A percentile compares a stretch with the other conserved stretches of the same genome.
Conservation (phyloP, 2,113 vertebrate species). For the Chionomys nivalis region DNA sequence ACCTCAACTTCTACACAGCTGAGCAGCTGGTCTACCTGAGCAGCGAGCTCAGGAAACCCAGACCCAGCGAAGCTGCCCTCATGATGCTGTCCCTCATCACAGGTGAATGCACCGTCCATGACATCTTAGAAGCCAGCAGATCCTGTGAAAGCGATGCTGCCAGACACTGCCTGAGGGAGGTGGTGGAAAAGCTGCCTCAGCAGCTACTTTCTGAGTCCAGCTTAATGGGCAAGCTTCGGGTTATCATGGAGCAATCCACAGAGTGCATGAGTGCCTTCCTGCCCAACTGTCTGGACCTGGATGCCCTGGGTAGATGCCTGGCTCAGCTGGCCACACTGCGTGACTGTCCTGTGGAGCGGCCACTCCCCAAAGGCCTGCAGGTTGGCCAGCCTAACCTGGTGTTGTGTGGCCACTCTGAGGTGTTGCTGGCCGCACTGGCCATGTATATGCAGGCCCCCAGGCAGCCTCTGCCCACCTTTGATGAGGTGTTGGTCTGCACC, state of each 20-base stretch:
- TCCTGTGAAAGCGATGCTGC: accelerated
- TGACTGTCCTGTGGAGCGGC: slow-evolving; percentile 73
- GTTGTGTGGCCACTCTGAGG: slow-evolving; percentile 88
- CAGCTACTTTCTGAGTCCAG: not conserved
- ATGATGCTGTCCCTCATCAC: slow-evolving; percentile 95
- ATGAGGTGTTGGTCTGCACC: slow-evolving; percentile 95
- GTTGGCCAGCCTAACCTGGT: slow-evolving; percentile 92
- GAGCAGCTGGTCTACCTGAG: slow-evolving; percentile 95
- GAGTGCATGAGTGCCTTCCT: slow-evolving; percentile 86
- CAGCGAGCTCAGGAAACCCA: slow-evolving; percentile 83
- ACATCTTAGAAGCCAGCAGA: not conserved
- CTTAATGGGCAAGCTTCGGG: slow-evolving; percentile 80
- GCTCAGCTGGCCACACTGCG: slow-evolving; percentile 83
- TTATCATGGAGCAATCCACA: slow-evolving; percentile 90
- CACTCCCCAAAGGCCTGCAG: slow-evolving; percentile 86
- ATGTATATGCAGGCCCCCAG: slow-evolving; percentile 91
- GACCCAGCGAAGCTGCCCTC: slow-evolving; percentile 85
- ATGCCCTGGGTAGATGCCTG: slow-evolving; percentile 88
- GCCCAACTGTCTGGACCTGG: slow-evolving; percentile 88
- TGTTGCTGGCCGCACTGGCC: slow-evolving; percentile 91
- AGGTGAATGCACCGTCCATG: slow-evolving; percentile 82
- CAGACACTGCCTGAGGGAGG: accelerated
- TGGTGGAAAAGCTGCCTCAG: accelerated
- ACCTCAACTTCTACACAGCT: slow-evolving; percentile 95
- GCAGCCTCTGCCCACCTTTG: slow-evolving; percentile 91